phyloP scores from a whole-genome alignment of 2,113 vertebrate species.

The Saguinus midas region DNA sequence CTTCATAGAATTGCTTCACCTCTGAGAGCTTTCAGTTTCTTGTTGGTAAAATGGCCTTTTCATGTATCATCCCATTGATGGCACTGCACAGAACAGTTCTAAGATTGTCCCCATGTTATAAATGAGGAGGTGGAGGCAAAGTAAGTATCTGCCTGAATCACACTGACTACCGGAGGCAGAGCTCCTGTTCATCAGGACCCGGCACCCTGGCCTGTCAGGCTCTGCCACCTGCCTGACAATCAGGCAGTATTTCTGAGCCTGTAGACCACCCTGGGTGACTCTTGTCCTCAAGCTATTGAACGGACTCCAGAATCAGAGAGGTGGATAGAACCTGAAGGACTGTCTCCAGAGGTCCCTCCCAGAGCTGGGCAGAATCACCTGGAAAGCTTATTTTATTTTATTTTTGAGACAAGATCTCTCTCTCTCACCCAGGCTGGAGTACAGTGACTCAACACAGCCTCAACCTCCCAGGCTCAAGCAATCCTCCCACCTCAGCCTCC shows the following conservation, averaged over 20 bases:
- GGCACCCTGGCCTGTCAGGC: neutral
- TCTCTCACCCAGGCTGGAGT: too few relatives aligned
- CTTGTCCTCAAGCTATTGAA: neutral
- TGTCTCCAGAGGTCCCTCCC: neutral
- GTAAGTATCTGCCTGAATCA: neutral
- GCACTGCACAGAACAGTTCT: neutral
- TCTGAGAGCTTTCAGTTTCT: neutral
- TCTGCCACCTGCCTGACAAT: neutral
- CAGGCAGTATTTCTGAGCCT: neutral
- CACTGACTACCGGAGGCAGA: neutral
- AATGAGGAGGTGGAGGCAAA: rapidly evolving
- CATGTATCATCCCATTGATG: neutral
- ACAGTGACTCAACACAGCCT: too few relatives aligned
- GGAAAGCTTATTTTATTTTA: too few relatives aligned
- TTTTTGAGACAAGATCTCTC: too few relatives aligned
- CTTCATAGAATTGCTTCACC: neutral
- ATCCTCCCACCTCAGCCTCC: too few relatives aligned
- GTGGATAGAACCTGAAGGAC: neutral
- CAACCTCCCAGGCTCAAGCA: too few relatives aligned
- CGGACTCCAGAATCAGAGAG: neutral
- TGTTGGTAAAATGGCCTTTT: neutral
- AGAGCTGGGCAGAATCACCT: neutral
- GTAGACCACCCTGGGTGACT: neutral
- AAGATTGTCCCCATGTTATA: rapidly evolving
- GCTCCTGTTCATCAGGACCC: neutral